phyloP scores from a whole-genome alignment of 2,113 vertebrate species.

The Trematomus loennbergii region DNA sequence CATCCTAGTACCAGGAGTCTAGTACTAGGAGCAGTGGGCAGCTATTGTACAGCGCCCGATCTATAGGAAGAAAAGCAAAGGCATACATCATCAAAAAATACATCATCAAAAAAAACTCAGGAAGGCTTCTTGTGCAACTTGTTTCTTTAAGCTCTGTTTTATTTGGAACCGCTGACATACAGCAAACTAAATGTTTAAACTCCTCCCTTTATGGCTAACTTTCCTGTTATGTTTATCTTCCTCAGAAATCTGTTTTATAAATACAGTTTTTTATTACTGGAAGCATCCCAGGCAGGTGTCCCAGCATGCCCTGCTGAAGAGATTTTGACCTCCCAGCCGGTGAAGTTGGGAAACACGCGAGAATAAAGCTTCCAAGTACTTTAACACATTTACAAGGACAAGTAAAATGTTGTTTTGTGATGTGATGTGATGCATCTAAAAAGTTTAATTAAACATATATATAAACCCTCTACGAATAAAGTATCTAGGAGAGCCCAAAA shows the following conservation, averaged over 20 bases:
- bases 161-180: background rate
- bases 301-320: background rate
- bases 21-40: too few species aligned
- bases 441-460: too few species aligned
- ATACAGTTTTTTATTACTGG: background rate
- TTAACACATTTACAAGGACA: background rate
- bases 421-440: background rate
- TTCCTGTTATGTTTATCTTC: constrained; percentile 2
- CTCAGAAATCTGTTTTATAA: background rate
- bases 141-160: constrained; percentile 6
- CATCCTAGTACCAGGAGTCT: too few species aligned
- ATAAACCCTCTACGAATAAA: background rate
- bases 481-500: background rate
- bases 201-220: background rate
- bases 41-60: too few species aligned
- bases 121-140: background rate
- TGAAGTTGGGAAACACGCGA: background rate
- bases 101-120: too few species aligned
- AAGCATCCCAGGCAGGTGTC: background rate
- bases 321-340: background rate
- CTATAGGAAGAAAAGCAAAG: background rate
- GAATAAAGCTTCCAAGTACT: background rate
- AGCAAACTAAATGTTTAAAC: background rate
- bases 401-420: background rate
- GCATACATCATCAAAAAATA: too few species aligned